Percentiles rank a stretch among this genome's conserved stretches.
Conservation (phyloP, 2,888 invertebrate species). For the Margaritifera margaritifera region DNA sequence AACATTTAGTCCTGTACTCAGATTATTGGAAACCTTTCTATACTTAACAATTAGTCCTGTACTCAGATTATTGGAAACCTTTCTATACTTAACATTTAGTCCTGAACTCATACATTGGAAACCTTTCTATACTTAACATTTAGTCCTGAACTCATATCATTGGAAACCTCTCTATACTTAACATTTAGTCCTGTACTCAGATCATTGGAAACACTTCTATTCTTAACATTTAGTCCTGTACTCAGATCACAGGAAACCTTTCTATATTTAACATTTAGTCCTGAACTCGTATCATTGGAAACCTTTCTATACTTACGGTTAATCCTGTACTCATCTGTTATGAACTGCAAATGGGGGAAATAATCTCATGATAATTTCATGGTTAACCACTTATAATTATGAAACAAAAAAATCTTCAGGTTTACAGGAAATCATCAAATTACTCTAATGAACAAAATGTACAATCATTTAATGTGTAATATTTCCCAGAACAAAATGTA, state of each 20-base stretch:
- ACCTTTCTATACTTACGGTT: conserved; percentile 45
- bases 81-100: conserved; percentile 51
- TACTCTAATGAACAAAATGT: too few relatives aligned
- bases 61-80: conserved; percentile 26
- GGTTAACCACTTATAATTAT: too few relatives aligned
- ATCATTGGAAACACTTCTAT: background rate
- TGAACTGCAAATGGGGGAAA: conserved; percentile 39
- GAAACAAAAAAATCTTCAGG: too few relatives aligned
- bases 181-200: conserved; percentile 63
- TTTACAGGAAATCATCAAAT: too few relatives aligned
- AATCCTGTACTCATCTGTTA: conserved; percentile 62
- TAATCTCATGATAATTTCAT: background rate
- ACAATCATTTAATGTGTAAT: too few relatives aligned
- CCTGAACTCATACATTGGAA: conserved; percentile 51
- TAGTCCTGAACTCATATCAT: conserved; percentile 55
- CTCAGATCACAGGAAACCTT: conserved; percentile 7
- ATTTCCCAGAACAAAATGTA: too few relatives aligned
- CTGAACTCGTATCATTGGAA: too few relatives aligned
- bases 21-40: too few relatives aligned
- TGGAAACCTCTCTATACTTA: conserved; percentile 9
- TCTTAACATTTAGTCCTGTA: conserved; percentile 64
- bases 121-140: conserved; percentile 45
- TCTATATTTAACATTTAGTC: conserved; percentile 42
- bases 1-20: conserved; percentile 64
- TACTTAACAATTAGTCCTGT: conserved; percentile 60